Evolutionary conservation across 1,140 invertebrate genomes (phyloP).

Genomic region (Macrotrachela quadricornifera): DNA sequence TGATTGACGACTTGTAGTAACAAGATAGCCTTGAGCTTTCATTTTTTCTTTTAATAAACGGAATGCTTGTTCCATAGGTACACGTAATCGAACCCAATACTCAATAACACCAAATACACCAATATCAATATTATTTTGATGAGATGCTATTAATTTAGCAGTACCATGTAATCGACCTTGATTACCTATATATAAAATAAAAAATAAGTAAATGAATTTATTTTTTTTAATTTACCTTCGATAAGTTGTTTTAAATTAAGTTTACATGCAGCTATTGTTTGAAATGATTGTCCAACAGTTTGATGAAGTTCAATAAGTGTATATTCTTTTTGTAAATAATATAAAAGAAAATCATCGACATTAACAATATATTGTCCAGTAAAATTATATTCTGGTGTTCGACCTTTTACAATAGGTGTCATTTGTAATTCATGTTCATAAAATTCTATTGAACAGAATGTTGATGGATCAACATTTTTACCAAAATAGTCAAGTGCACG

Average conservation of each 20-base stretch:
- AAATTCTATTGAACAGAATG: conserved; percentile 34
- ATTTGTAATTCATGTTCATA: conserved; percentile 33
- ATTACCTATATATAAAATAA: no score
- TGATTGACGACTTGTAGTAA: no score
- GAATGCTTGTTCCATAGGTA: conserved; percentile 32
- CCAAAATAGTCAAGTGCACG: no score
- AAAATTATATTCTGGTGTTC: conserved; percentile 27
- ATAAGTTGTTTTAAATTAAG: conserved; percentile 28
- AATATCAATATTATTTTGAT: no score
- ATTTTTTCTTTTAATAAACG: conserved; percentile 24
- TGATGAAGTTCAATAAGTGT: conserved; percentile 26
- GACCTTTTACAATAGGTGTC: conserved; percentile 25
- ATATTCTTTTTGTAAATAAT: conserved; percentile 16
- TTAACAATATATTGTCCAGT: conserved; percentile 32
- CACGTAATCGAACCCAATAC: conserved; percentile 30
- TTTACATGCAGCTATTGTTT: conserved; percentile 25
- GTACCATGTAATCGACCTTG: no score
- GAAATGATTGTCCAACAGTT: conserved; percentile 30
- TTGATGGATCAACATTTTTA: conserved; percentile 13
- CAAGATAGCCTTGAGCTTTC: conserved; percentile 4
- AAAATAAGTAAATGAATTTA: no score
- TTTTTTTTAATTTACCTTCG: no score
- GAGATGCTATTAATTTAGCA: no score
- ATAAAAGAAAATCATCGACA: conserved; percentile 34
- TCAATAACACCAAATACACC: conserved; percentile 25